These are phyloP conservation scores for Drosophila putrida DNA, from an alignment of 2,888 invertebrate species.

Conservation along the genomic window DNA sequence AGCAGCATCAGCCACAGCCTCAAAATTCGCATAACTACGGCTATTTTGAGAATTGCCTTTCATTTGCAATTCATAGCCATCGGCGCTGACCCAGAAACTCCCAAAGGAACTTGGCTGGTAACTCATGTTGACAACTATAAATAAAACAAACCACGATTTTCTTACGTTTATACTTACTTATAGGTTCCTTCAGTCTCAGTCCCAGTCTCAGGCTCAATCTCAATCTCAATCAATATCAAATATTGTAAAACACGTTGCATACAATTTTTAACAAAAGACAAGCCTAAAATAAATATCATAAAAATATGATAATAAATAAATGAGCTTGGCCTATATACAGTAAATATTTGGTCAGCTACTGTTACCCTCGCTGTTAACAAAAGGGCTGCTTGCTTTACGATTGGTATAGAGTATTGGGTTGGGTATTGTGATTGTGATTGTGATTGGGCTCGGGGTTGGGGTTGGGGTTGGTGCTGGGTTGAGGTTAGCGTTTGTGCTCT, in stretches of 20 bases:
- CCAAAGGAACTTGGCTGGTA: constrained; percentile 57
- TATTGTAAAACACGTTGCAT: constrained; percentile 10
- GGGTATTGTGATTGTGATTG: constrained; percentile 11
- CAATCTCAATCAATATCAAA: constrained; percentile 23
- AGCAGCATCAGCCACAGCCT: constrained; percentile 32
- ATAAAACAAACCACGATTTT: constrained; percentile 43
- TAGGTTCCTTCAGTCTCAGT: constrained; percentile 29
- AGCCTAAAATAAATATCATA: constrained; percentile 70
- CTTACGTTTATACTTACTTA: constrained; percentile 35
- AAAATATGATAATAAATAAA: constrained; percentile 76
- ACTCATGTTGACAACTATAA: constrained; percentile 67
- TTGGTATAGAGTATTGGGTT: constrained; percentile 4
- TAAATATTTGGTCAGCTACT: constrained; percentile 74
- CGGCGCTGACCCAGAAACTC: constrained; percentile 67
- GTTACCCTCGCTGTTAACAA: constrained; percentile 66
- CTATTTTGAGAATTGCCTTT: constrained; percentile 65
- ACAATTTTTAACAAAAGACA: constrained; percentile 46
- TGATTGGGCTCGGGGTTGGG: background rate
- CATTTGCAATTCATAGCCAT: constrained; percentile 66
- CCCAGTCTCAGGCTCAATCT: constrained; percentile 5
- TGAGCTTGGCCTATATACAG: constrained; percentile 58
- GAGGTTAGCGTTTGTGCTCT: constrained; percentile 25
- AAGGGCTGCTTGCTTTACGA: constrained; percentile 47
- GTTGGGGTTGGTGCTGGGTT: background rate
- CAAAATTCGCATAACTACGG: constrained; percentile 61